These are phyloP conservation scores for Parnassius orleans DNA, from an alignment of 2,888 invertebrate species.

Conservation along the genomic window DNA sequence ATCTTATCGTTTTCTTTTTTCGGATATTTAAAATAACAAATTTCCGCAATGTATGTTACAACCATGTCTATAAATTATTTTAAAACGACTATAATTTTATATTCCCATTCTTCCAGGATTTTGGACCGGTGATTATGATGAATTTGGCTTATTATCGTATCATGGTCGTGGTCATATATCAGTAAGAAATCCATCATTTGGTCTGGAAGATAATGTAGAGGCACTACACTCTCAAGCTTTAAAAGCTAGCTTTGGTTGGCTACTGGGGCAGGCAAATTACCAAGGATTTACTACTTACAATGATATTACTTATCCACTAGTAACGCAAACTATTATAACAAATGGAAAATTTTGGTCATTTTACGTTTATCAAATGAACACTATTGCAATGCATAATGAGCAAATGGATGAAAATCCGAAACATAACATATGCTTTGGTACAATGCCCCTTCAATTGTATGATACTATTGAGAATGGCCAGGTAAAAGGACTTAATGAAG, in stretches of 20 bases:
- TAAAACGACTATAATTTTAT: neutral
- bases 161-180: conserved; percentile 84
- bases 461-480: conserved; percentile 86
- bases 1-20: no score
- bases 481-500: conserved; percentile 89
- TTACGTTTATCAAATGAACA: conserved; percentile 96
- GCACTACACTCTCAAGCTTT: conserved; percentile 88
- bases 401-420: conserved; percentile 84
- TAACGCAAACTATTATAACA: conserved; percentile 93
- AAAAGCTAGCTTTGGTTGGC: conserved; percentile 89
- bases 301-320: conserved; percentile 94
- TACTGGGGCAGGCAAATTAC: conserved; percentile 88
- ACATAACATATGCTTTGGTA: conserved; percentile 90
- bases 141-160: conserved; percentile 89
- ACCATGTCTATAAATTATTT: neutral
- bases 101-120: conserved; percentile 79
- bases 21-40: no score
- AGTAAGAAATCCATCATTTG: conserved; percentile 66
- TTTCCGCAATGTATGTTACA: no score
- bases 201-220: conserved; percentile 80
- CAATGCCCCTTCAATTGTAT: conserved; percentile 86
- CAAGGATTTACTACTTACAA: conserved; percentile 95
- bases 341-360: conserved; percentile 94
- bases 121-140: conserved; percentile 90
- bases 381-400: conserved; percentile 84